A percentile compares a stretch with the other conserved stretches of the same genome.
phyloP scores from a whole-genome alignment of 2,113 vertebrate genomes.

The Sinocyclocheilus rhinocerous region DNA sequence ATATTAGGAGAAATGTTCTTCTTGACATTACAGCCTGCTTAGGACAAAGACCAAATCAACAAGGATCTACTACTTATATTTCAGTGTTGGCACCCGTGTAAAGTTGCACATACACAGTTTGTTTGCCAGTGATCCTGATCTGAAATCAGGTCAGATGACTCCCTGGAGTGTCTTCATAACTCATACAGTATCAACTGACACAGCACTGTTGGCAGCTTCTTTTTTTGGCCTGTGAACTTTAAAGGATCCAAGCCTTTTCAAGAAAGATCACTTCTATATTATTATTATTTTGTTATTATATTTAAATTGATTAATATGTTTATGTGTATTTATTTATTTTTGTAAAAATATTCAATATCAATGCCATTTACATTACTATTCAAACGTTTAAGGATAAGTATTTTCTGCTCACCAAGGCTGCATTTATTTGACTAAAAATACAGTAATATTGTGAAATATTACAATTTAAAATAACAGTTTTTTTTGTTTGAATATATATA shows the following conservation, averaged over 20 bases:
- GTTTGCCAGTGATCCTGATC: background rate
- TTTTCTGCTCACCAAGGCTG: background rate
- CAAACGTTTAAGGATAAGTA: background rate
- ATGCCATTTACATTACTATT: background rate
- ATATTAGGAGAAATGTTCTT: background rate
- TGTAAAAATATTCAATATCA: background rate
- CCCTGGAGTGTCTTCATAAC: conserved; percentile 4
- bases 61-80: background rate
- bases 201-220: background rate
- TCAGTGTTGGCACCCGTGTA: background rate
- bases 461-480: too few relatives aligned
- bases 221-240: conserved; percentile 27
- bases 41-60: background rate
- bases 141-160: conserved; percentile 25
- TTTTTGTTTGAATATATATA: too few relatives aligned
- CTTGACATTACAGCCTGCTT: background rate
- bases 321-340: background rate
- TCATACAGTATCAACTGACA: conserved; percentile 22
- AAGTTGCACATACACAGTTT: conserved; percentile 1
- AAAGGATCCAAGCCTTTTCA: background rate
- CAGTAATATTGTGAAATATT: too few relatives aligned
- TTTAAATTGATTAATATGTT: background rate
- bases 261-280: background rate
- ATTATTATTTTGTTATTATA: background rate
- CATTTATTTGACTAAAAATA: too few relatives aligned